Evolutionary conservation across 2,797 vertebrate genomes (phyloP), one percentile per base, ranked within the genome.

Genomic region (Megalops cyprinoides): DNA sequence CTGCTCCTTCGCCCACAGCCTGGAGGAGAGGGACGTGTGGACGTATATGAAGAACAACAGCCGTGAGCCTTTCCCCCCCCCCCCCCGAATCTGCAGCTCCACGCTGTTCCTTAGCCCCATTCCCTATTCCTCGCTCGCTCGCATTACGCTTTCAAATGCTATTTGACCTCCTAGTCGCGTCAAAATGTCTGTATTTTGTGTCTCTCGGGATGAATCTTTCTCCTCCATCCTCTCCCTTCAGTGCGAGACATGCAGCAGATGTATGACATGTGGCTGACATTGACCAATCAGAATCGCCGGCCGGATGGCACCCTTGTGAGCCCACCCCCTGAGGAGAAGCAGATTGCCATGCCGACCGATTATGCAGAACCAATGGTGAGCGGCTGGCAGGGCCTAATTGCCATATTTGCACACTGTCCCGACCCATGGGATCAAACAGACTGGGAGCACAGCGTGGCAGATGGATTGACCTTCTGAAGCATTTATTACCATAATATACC

Each of bases 11-110:
- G 98, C 98, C 3, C 98, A 99, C 94, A 99, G 96, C 90, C 94
- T 97, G 0, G 98, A 99, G 91, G 98, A 99, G 88, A 94, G 97
- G 86, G 98, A 99, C 82, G 96, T 99, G 86, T 99, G 98, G 98
- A 99, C 98, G 0, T 99, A 98, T 93, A 99, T 99, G 98, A 99
- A 99, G 88, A 98, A 99, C 91, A 99, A 98, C 90, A 98, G 97
- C 94, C 94, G 98, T 99, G 90, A 96, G 97, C n/a, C n/a, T n/a
- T n/a, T 92, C 39, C 1, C 28, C 3, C 18, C 46, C 10, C 74
- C 10, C 56, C 48, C 3, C 37, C 2, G 37, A 39, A 10, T 51
- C 25, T 71, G 14, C 42, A 28, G 56, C 51, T 80, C 8, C n/a
- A 25, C n/a, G 14, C 46, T 20, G n/a, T 28, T 28, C 9, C 6